Conservation (phyloP, 2,888 invertebrate species). For the Neoascia interrupta region DNA sequence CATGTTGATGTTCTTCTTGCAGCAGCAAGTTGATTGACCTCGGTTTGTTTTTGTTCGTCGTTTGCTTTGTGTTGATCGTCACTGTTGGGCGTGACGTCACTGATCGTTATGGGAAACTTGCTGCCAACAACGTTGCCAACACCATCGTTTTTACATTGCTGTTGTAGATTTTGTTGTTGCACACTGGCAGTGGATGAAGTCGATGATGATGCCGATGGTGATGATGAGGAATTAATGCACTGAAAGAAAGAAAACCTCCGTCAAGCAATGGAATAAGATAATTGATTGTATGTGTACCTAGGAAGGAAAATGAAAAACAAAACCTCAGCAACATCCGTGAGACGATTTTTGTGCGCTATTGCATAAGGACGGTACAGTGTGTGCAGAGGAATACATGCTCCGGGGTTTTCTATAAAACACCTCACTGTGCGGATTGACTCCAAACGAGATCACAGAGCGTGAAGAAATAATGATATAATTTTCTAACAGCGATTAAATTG, state of each 20-base stretch:
- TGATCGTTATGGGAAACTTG: constrained; percentile 16
- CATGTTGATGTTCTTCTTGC: constrained; percentile 16
- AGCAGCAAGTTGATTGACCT: constrained; percentile 62
- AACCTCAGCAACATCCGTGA: constrained; percentile 4
- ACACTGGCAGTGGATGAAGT: constrained; percentile 55
- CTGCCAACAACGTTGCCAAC: constrained; percentile 24
- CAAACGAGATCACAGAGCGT: constrained; percentile 20
- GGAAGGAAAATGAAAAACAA: constrained; percentile 1
- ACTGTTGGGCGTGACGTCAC: constrained; percentile 41
- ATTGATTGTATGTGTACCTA: constrained; percentile 18
- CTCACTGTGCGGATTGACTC: background rate
- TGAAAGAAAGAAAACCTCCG: constrained; percentile 43
- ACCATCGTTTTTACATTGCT: constrained; percentile 18
- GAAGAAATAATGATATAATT: constrained; percentile 26
- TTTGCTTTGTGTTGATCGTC: constrained; percentile 55
- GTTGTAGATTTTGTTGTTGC: constrained; percentile 31
- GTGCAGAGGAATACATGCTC: background rate
- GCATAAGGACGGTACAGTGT: constrained; percentile 5
- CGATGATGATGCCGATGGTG: constrained; percentile 50
- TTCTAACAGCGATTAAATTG: constrained; percentile 4
- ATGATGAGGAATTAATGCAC: constrained; percentile 63
- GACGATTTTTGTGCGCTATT: constrained; percentile 15
- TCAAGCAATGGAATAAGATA: constrained; percentile 10
- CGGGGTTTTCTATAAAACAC: background rate
- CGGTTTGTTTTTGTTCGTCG: constrained; percentile 66